Percentiles rank a stretch among this genome's conserved stretches.
phyloP scores from a whole-genome alignment of 1,140 invertebrate species.

The Zaprionus capensis region DNA sequence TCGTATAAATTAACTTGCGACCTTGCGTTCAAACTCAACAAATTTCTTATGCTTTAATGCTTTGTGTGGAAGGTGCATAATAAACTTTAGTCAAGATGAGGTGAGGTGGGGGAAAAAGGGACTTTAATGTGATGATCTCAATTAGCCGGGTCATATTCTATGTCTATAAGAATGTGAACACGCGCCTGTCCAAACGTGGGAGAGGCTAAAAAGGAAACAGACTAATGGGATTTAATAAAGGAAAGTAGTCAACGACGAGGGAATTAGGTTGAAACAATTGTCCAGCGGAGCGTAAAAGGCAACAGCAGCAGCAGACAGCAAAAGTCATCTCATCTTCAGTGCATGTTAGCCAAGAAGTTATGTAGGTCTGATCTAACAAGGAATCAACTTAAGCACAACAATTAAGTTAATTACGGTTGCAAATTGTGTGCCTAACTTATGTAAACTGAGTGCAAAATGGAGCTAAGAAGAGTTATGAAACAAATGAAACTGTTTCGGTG shows the following conservation, averaged over 20 bases:
- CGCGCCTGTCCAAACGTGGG: neutral
- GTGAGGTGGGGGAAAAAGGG: conserved; percentile 2
- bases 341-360: neutral
- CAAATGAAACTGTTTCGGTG: neutral
- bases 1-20: conserved; percentile 74
- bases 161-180: conserved; percentile 15
- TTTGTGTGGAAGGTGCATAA: conserved; percentile 26
- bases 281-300: conserved; percentile 32
- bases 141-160: conserved; percentile 42
- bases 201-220: conserved; percentile 29
- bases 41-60: conserved; percentile 72
- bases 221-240: conserved; percentile 43
- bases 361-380: neutral
- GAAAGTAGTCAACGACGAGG: conserved; percentile 21
- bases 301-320: neutral
- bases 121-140: conserved; percentile 42
- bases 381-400: neutral
- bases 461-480: neutral
- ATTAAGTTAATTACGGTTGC: conserved; percentile 16
- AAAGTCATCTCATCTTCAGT: neutral
- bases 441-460: neutral
- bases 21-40: conserved; percentile 65
- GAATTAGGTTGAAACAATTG: conserved; percentile 43
- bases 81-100: conserved; percentile 29
- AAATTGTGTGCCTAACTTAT: neutral